Base-by-base conservation (phyloP, 2,888 invertebrate genomes). In the Caenorhabditis sp. region DNA sequence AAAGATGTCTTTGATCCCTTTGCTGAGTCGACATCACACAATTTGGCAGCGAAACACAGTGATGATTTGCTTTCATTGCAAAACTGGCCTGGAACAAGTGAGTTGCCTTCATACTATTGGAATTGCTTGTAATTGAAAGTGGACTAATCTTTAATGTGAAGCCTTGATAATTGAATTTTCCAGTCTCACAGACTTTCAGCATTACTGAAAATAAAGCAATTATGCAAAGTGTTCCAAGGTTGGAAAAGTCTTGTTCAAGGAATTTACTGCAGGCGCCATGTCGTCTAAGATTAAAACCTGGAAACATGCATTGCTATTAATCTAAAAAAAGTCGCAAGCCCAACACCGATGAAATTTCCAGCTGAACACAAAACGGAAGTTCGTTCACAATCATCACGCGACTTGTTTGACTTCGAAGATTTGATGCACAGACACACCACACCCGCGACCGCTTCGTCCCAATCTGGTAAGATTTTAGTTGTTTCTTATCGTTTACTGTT, bases 361-460 rank as follows among this genome's bases (percentile, higher is more conserved):
- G 80, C 58, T 5, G 70, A 64, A 38, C 81, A 70, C 22, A 81
- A 81, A 54, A 31, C 72, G 5, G 80, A 80, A 66, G 68, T 80
- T 1, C 73, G 77, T 3, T 77, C 72, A 4, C 72, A 77, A 35
- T 82, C 82, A 5, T 82, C 77, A 3, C 59, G 54, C 5, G 77
- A 82, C 31, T 31, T 82, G 3, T 77, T 82, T 26, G 82, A 82
- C 58, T 82, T 82, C 19, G 82, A 82, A 28, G 82, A 82, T 38
- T n/a, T 82, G 31, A 76, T 82, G 82, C 72, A 41, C 19, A 59
- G 77, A 8, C 82, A 77, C 51, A 69, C 82, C 6, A 73, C 38
- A 22, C 73, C 73, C 22, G 31, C 73, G 16, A 10, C 64, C 4
- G 26, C 51, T 35, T 79, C 79, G 24, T 70, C 70, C 5, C 79